Evolutionary conservation across 2,797 vertebrate genomes (phyloP).

Genomic region (Gorsachius magnificus): DNA sequence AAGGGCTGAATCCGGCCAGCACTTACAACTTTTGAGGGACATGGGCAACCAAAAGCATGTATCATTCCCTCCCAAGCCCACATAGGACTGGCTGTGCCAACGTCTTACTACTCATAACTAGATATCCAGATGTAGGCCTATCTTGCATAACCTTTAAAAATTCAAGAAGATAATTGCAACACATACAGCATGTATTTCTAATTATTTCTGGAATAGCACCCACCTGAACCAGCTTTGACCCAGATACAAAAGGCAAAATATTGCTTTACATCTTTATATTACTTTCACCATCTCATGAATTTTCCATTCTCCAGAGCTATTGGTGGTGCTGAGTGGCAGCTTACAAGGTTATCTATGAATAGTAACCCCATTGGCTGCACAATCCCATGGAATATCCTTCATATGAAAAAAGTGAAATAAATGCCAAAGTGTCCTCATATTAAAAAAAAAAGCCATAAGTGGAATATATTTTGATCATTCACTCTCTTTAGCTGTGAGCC

Average conservation of each 20-base stretch:
- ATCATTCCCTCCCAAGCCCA: not conserved
- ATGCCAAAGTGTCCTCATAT: not conserved
- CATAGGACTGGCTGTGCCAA: not conserved
- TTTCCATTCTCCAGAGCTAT: not conserved
- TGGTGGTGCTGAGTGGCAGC: constrained; percentile 8
- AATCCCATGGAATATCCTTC: not conserved
- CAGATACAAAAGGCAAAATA: not conserved
- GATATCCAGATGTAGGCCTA: not conserved
- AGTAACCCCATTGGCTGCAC: not conserved
- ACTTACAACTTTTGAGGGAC: not conserved
- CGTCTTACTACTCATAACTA: not conserved
- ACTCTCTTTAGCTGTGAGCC: not conserved
- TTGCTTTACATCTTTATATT: not conserved
- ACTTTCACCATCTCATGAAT: not conserved
- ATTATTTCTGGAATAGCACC: not conserved
- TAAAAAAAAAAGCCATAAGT: not conserved
- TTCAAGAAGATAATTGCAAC: not conserved
- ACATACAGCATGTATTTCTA: not conserved
- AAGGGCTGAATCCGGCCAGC: not conserved
- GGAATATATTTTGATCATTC: not conserved
- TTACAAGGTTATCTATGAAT: not conserved
- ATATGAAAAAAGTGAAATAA: not conserved
- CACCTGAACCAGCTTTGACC: not conserved
- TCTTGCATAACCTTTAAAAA: not conserved
- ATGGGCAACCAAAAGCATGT: not conserved